Conservation (phyloP, 1,140 invertebrate species). For the Drosophila malerkotliana region DNA sequence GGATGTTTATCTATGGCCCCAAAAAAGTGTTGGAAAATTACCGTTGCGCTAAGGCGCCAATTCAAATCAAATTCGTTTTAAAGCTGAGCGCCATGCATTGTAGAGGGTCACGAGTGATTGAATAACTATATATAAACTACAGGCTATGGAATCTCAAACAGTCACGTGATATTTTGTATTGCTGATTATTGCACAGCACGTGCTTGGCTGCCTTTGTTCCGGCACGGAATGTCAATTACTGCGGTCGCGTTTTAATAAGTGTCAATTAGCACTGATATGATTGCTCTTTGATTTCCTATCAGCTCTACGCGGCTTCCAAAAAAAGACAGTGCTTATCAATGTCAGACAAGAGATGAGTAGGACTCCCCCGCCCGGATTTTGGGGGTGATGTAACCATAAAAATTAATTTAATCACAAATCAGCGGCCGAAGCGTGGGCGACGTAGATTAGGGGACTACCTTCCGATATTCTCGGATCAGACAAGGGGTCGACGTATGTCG, state of each 20-base stretch:
- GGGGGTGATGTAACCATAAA: slow-evolving; percentile 67
- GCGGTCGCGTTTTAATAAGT: slow-evolving; percentile 62
- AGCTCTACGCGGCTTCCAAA: slow-evolving; percentile 18
- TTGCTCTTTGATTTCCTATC: slow-evolving; percentile 44
- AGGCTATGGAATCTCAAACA: slow-evolving; percentile 26
- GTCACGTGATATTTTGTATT: slow-evolving; percentile 41
- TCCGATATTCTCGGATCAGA: slow-evolving; percentile 37
- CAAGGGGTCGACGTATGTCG: slow-evolving; percentile 16
- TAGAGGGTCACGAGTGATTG: not conserved
- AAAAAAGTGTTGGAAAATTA: slow-evolving; percentile 1
- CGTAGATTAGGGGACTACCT: slow-evolving; percentile 24
- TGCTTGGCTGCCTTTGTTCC: slow-evolving; percentile 49
- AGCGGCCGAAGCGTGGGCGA: slow-evolving; percentile 41
- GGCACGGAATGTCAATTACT: slow-evolving; percentile 38
- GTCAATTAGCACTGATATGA: slow-evolving; percentile 72
- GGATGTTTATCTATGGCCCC: not conserved
- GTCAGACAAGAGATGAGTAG: slow-evolving; percentile 37
- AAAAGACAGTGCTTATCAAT: slow-evolving; percentile 49
- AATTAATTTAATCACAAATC: slow-evolving; percentile 54
- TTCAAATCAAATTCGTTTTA: not conserved
- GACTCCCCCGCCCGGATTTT: slow-evolving; percentile 32
- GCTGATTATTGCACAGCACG: slow-evolving; percentile 61
- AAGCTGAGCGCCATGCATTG: not conserved
- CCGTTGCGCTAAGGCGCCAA: not conserved
- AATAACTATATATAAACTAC: not conserved